Conservation (phyloP, 2,888 invertebrate genomes). For the Drosophila neotestacea region DNA sequence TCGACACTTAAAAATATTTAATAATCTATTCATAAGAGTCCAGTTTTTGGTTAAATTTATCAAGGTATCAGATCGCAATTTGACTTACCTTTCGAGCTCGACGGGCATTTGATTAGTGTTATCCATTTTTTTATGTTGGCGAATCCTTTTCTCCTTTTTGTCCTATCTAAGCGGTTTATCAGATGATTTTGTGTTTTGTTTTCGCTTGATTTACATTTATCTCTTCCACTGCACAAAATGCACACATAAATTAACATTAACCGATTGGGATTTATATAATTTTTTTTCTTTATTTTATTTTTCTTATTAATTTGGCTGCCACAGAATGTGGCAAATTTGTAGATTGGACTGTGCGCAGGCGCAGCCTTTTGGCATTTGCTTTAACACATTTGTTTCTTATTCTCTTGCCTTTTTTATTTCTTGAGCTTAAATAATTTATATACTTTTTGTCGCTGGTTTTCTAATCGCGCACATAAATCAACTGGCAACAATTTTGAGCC, state of each 20-base stretch:
- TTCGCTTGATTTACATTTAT: conserved; percentile 56
- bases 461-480: conserved; percentile 75
- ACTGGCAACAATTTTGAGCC: conserved; percentile 48
- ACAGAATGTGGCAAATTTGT: conserved; percentile 17
- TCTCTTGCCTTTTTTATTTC: conserved; percentile 27
- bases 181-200: conserved; percentile 37
- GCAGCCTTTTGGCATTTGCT: conserved; percentile 45
- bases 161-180: conserved; percentile 38
- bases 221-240: conserved; percentile 42
- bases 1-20: not conserved
- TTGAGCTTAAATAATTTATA: conserved; percentile 34
- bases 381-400: conserved; percentile 27
- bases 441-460: conserved; percentile 57
- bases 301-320: conserved; percentile 40
- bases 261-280: conserved; percentile 17
- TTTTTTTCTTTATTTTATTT: conserved; percentile 1
- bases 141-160: conserved; percentile 40
- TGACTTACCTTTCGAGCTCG: conserved; percentile 76
- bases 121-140: conserved; percentile 62
- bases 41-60: conserved; percentile 16
- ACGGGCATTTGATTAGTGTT: conserved; percentile 67
- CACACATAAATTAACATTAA: conserved; percentile 58
- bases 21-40: not conserved
- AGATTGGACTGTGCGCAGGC: conserved; percentile 22
- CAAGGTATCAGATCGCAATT: conserved; percentile 4